phyloP scores from a whole-genome alignment of 2,113 vertebrate genomes.

The Mobula birostris region DNA sequence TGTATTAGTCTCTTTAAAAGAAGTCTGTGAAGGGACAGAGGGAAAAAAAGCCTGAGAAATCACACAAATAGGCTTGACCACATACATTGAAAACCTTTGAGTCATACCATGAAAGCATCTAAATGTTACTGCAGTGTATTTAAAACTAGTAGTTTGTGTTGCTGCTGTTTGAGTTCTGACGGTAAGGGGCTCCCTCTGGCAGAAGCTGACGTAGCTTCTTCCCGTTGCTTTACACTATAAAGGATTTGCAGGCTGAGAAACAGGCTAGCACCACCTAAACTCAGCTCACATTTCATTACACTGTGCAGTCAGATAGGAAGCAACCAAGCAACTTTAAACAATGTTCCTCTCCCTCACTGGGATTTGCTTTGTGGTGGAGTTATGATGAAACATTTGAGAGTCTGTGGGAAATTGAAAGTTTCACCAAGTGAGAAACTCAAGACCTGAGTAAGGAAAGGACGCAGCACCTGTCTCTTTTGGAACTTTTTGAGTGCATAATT shows the following conservation, averaged over 20 bases:
- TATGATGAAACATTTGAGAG: constrained; percentile 17
- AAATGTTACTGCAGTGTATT: constrained; percentile 1
- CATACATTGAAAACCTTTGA: not conserved
- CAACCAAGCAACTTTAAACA: constrained; percentile 13
- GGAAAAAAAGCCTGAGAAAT: not conserved
- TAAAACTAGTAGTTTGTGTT: not conserved
- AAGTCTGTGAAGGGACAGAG: not conserved
- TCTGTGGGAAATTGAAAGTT: constrained; percentile 18
- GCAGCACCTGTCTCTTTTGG: constrained; percentile 28
- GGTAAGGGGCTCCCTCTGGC: constrained; percentile 35
- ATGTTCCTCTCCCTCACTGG: constrained; percentile 11
- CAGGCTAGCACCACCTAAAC: constrained; percentile 20
- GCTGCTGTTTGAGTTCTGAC: constrained; percentile 1
- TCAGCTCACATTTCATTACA: constrained; percentile 26
- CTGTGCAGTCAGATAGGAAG: constrained; percentile 34
- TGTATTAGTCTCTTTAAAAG: not conserved
- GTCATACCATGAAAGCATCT: not conserved
- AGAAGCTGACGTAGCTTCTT: constrained; percentile 24
- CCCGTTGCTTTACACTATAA: constrained; percentile 28
- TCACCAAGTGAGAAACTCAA: constrained; percentile 9
- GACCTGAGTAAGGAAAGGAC: constrained; percentile 2
- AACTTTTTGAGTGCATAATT: not conserved
- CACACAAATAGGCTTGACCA: not conserved
- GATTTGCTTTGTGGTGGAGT: constrained; percentile 19
- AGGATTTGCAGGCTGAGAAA: constrained; percentile 19